These are phyloP conservation scores for Hemichromis elongatus DNA, from an alignment of 2,113 vertebrate species.

Conservation along the genomic window DNA sequence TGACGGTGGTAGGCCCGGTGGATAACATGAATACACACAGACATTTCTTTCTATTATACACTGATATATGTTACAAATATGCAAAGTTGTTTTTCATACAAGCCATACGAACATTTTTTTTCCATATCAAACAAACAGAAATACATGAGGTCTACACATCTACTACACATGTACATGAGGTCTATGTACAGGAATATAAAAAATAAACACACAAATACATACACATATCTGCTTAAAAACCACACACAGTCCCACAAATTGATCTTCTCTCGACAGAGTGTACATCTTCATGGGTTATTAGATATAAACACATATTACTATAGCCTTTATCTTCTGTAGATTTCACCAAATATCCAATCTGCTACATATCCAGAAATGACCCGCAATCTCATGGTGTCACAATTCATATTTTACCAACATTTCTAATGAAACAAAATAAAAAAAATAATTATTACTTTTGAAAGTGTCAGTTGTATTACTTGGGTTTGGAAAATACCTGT, in stretches of 20 bases:
- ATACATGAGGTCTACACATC: constrained; percentile 61
- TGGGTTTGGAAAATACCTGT: too few relatives aligned
- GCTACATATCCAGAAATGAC: constrained; percentile 1
- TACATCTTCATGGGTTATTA: background rate
- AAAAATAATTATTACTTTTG: background rate
- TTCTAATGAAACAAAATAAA: background rate
- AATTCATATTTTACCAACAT: background rate
- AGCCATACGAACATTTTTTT: constrained; percentile 44
- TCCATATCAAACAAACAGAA: constrained; percentile 59
- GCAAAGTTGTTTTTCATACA: constrained; percentile 42
- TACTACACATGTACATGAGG: too few relatives aligned
- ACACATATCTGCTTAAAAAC: constrained; percentile 27
- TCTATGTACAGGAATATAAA: constrained; percentile 59
- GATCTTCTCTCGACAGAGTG: background rate
- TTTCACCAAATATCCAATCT: background rate
- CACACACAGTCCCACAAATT: constrained; percentile 7
- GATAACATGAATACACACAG: constrained; percentile 27
- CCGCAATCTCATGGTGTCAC: background rate
- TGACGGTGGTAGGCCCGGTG: constrained; percentile 37
- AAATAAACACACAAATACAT: constrained; percentile 45
- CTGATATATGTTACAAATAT: constrained; percentile 61
- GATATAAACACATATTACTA: background rate
- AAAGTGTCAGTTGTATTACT: background rate
- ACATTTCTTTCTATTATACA: constrained; percentile 48
- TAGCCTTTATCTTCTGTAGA: background rate